Evolutionary conservation across 2,113 vertebrate species (phyloP), one percentile per base, ranked within the genome.

Genomic region (Micronycteris hirsuta): DNA sequence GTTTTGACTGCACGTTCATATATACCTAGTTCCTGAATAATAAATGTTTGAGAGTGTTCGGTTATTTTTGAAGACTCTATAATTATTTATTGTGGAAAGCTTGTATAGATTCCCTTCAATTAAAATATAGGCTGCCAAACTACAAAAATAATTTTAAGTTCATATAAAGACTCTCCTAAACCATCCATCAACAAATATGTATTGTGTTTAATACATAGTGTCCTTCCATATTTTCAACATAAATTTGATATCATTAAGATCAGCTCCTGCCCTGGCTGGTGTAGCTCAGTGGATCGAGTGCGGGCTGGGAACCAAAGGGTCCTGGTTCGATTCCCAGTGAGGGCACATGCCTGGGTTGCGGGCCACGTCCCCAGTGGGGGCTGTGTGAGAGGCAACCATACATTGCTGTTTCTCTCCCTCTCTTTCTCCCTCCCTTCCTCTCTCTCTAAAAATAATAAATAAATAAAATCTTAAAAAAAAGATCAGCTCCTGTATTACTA

Each of bases 81-180:
- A 96, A 67, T 84, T 93, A 58, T 78, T 52, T 94, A 70, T 89
- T 90, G 52, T 93, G 49, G 11, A 91, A 94, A 93, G 11, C 26
- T 67, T 93, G 19, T 41, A 83, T 47, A 38, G 41, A 68, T 85
- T 20, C 2, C 22, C 15, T 76, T 95, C 52, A 94, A 85, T 45
- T 81, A 94, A 97, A 93, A 80, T 26, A 36, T 26, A 43, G 8
- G 41, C 47, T 89, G 45, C 7, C 77, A 86, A 95, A 14, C 33
- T 80, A 13, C 28, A 90, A 68, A 96, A 80, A 63, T 56, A 74
- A 84, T 82, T 77, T 91, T 49, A 73, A 93, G 14, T 58, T 84
- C 52, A 96, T 45, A 73, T 88, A 41, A 94, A 96, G 95, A 95
- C 16, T 82, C 33, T 78, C 31, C 49, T 71, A 96, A 91, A 41